These are phyloP conservation scores for Phrynocephalus vlangalii DNA, from an alignment of 2,797 vertebrate species.

Conservation along the genomic window DNA sequence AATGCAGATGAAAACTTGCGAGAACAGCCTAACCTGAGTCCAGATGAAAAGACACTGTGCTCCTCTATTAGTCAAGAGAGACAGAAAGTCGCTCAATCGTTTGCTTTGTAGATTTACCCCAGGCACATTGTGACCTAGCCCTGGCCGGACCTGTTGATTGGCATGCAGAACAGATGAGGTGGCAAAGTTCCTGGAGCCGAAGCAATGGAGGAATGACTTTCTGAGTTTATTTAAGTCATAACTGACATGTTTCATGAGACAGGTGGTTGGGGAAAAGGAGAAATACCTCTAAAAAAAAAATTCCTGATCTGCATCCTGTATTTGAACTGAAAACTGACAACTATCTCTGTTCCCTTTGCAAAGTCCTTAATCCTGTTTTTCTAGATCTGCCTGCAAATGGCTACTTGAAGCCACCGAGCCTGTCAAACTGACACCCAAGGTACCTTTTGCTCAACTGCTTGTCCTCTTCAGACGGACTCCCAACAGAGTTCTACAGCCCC, in stretches of 20 bases:
- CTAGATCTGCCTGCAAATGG: not conserved
- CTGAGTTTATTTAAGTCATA: not conserved
- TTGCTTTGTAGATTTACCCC: not conserved
- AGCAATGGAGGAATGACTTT: not conserved
- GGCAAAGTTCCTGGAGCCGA: not conserved
- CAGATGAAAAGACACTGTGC: not conserved
- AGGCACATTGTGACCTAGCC: not conserved
- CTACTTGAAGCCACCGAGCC: not conserved
- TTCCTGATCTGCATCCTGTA: not conserved
- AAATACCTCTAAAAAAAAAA: not conserved
- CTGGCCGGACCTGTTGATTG: not conserved
- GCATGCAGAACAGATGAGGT: not conserved
- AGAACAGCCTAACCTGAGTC: not conserved
- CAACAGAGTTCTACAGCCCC: not conserved
- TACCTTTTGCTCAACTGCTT: conserved; percentile 1
- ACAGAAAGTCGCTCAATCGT: not conserved
- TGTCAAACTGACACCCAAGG: not conserved
- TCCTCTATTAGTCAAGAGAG: not conserved
- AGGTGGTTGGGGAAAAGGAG: too few species aligned
- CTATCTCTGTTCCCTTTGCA: not conserved
- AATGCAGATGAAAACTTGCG: not conserved
- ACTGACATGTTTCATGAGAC: not conserved
- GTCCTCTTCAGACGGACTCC: not conserved
- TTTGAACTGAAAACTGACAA: not conserved
- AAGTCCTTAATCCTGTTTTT: conserved; percentile 20